Evolutionary conservation across 2,113 vertebrate genomes (phyloP), one percentile per base, ranked within the genome.

Genomic region (Microtus pennsylvanicus): DNA sequence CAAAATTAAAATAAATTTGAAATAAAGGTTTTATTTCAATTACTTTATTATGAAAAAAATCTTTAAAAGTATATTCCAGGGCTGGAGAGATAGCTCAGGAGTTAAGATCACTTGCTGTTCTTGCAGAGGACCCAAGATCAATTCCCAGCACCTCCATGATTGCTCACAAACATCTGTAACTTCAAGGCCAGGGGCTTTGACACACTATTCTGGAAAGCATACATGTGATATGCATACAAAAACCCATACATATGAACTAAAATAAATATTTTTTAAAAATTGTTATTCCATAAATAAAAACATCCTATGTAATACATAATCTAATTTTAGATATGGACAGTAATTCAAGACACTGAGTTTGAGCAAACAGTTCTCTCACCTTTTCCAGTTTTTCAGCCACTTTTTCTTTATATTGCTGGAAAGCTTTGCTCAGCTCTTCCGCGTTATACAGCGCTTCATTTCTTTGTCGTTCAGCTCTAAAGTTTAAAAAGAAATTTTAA

Each of bases 381-480:
- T 98, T 99, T 91, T 99, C 98, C 75, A 99, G 87, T 96, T 99
- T 99, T 90, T 99, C 98, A 26, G 98, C 98, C 86, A 98, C 96
- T 70, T 99, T 99, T 91, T 98, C 98, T 97, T 99, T 99, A 98
- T 99, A 99, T 63, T 99, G 99, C 96, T 98, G 99, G 82, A 99
- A 99, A 91, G 99, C 98, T 94, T 98, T 99, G 74, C 99, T 99
- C 87, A 99, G 98, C 87, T 99, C 98, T 96, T 99, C 99, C 50
- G 98, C 98, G 88, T 99, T 99, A 97, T 98, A 97, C 3, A 99
- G 98, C 9, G 99, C 99, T 97, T 99, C 99, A 97, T 99, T 99
- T 97, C 99, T 99, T 98, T 99, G 99, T 92, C 99, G 99, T 94
- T 99, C 99, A 33, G 99, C 98, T 98, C 99, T 99, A 96, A 93